phyloP scores from a whole-genome alignment of 2,797 vertebrate genomes.

The Arnoldichthys spilopterus region DNA sequence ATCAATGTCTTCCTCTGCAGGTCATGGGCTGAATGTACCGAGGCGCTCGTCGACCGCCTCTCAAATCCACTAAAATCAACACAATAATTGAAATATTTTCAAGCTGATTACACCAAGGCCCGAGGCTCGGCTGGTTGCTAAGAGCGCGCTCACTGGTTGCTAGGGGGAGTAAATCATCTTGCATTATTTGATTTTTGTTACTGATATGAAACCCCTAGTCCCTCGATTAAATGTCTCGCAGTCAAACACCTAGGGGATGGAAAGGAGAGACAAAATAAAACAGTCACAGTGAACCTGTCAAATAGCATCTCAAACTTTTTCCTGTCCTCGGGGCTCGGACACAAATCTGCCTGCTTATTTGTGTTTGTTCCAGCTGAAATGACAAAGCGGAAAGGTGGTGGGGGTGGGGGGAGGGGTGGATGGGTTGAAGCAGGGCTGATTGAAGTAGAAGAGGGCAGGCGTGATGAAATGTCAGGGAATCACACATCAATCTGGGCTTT shows the following conservation, averaged over 20 bases:
- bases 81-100: slow-evolving; percentile 99
- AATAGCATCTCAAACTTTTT: slow-evolving; percentile 99
- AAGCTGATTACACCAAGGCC: slow-evolving; percentile 99
- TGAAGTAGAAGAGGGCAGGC: slow-evolving; percentile 81
- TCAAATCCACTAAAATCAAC: slow-evolving; percentile 99
- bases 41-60: slow-evolving; percentile 94
- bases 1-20: slow-evolving; percentile 99
- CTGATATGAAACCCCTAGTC: slow-evolving; percentile 99
- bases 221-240: slow-evolving; percentile 99
- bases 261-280: slow-evolving; percentile 92
- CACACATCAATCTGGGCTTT: slow-evolving; percentile 76
- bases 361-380: slow-evolving; percentile 87
- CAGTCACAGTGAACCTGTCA: slow-evolving; percentile 95
- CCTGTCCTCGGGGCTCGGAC: slow-evolving; percentile 86
- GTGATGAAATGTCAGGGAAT: slow-evolving; percentile 72
- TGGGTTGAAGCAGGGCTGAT: slow-evolving; percentile 67
- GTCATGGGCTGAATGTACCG: slow-evolving; percentile 97
- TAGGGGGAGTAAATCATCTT: slow-evolving; percentile 99
- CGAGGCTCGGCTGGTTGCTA: slow-evolving; percentile 99
- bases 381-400: slow-evolving; percentile 83
- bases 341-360: slow-evolving; percentile 89
- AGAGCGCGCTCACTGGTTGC: slow-evolving; percentile 99
- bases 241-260: slow-evolving; percentile 99
- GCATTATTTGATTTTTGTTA: slow-evolving; percentile 99
- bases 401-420: background rate